Base-by-base conservation (phyloP, 2,113 vertebrate species). In the Cacatua alba region DNA sequence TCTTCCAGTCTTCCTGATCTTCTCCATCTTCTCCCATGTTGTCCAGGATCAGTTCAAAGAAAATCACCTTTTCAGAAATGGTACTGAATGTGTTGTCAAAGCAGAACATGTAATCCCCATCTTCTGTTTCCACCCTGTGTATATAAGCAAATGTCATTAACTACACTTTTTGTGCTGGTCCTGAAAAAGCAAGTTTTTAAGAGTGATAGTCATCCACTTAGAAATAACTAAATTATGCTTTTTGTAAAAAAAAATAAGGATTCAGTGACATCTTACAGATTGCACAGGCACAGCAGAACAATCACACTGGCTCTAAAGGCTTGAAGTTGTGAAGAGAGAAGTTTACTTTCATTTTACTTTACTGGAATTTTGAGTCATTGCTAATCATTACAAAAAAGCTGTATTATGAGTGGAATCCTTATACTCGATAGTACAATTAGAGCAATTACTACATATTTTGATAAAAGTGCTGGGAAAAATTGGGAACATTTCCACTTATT, bases 81-180 rank as follows among this genome's bases (percentile, higher is more conserved):
- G 98, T 95, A 90, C 99, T 99, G 97, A 99, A 99, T 15, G 99
- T 98, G 98, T 99, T 99, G 97, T 99, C 99, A 92, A 99, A 99
- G 97, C 99, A 99, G 97, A 99, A 99, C 99, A 99, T 99, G 96
- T 99, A 99, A 97, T 99, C 99, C 46, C 99, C 99, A 26, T 99
- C 98, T 94, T 99, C 98, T 7, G 99, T 99, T 97, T 99, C 99
- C 72, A 99, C 93, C 17, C 99, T 99, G 97, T 57, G n/a, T 37
- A 64, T 71, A 28, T 26, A 55, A 77, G 74, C 65, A 95, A 87
- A 63, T 3, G 5, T 52, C 16, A 86, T 82, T n/a, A 63, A 65
- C 49, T 44, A 16, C 5, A 16, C 25, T 59, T 81, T 53, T 65
- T 63, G 59, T 57, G n/a, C 28, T 60, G 39, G 8, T 63, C 65